A percentile compares a stretch with the other conserved stretches of the same genome.
Conservation (phyloP, 2,113 vertebrate species). For the Poeciliopsis turrubarensis region DNA sequence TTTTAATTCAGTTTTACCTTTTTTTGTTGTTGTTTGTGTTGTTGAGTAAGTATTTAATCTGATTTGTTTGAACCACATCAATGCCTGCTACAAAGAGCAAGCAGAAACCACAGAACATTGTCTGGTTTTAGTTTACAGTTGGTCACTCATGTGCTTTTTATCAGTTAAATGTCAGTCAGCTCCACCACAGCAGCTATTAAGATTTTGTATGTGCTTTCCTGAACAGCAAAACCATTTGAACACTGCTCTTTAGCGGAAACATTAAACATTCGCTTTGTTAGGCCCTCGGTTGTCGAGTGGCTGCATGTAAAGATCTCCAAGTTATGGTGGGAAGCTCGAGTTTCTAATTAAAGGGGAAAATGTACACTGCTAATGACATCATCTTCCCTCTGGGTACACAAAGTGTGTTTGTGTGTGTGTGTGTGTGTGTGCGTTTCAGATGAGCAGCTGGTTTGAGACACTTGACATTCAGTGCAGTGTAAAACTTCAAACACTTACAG, state of each 20-base stretch:
- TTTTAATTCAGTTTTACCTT: conserved; percentile 21
- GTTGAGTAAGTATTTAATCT: conserved; percentile 44
- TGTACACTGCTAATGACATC: conserved; percentile 75
- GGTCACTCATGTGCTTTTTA: conserved; percentile 61
- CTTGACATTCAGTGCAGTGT: conserved; percentile 53
- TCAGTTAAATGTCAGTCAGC: conserved; percentile 46
- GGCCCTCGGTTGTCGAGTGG: conserved; percentile 50
- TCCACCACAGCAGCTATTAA: conserved; percentile 21
- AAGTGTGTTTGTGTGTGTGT: conserved; percentile 29
- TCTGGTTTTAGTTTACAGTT: conserved; percentile 53
- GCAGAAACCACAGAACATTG: conserved; percentile 56
- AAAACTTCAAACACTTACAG: conserved; percentile 64
- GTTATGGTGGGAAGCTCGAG: conserved; percentile 61
- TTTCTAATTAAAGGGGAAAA: conserved; percentile 79
- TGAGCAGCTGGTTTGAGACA: conserved; percentile 74
- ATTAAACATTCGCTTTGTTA: conserved; percentile 62
- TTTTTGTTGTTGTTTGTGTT: neutral
- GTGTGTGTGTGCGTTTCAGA: conserved; percentile 33
- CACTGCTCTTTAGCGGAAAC: conserved; percentile 24
- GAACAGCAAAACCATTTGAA: conserved; percentile 11
- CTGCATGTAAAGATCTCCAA: conserved; percentile 55
- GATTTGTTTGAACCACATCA: conserved; percentile 56
- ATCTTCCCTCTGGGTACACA: conserved; percentile 54
- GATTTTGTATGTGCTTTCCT: conserved; percentile 29
- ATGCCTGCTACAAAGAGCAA: conserved; percentile 34